Evolutionary conservation across 2,797 vertebrate species (phyloP), one percentile per base, ranked within the genome.

Genomic region (Ctenopoma multispine): DNA sequence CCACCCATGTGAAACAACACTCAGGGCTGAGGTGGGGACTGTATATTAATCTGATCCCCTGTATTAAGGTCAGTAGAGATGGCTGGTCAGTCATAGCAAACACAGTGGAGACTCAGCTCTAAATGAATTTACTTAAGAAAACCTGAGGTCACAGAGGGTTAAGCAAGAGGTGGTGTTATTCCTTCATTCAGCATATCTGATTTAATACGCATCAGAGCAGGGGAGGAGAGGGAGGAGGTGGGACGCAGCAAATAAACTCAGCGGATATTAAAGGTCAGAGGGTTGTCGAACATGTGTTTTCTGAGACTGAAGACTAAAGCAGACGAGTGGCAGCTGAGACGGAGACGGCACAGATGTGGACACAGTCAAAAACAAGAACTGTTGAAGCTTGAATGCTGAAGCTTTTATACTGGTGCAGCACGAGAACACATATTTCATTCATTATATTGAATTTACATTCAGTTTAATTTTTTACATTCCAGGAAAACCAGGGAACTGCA

Each of bases 221-320:
- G 38, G 43, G 54, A 24, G 74, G 57, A 24, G 27, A 14, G 54
- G 20, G 46, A 4, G 9, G 68, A 8, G 65, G 41, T 38, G 56
- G n/a, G 43, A 5, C 3, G 38, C 7, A 29, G 68, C 84, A 76
- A 82, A 89, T 87, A 90, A 89, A 87, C 69, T 57, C 51, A 72
- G 87, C 90, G 90, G 92, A 93, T 93, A 93, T 93, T 93, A 91
- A 89, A 84, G 90, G 92, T 87, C 86, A 84, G 27, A 55, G 41
- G 81, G 88, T 90, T 76, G 63, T 70, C 38, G 18, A 61, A 76
- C 88, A 92, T 92, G 89, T 91, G 90, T 89, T 85, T 80, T 64
- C 53, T 60, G 55, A 81, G 84, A 78, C 79, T 68, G 66, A 80
- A 48, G 80, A 78, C 48, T 23, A 41, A 46, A 77, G 61, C 69